Percentiles rank a stretch among this genome's conserved stretches.
Evolutionary conservation across 2,113 vertebrate genomes (phyloP).

Genomic region (Platanista minor): DNA sequence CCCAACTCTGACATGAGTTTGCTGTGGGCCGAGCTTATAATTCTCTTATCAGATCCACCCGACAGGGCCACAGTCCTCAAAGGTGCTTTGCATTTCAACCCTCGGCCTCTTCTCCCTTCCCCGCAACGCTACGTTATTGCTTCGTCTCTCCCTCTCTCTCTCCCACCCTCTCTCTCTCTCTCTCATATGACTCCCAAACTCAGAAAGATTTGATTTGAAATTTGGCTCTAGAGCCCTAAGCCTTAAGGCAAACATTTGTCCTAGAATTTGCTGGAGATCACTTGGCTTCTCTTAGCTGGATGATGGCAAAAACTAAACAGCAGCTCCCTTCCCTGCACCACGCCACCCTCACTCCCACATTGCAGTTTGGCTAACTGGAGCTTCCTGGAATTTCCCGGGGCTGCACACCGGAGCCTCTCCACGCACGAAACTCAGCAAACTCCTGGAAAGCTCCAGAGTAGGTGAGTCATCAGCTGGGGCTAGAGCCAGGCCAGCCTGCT

Average conservation of each 20-base stretch:
- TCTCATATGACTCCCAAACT: conserved; percentile 53
- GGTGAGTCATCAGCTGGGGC: background rate
- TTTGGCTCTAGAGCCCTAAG: conserved; percentile 67
- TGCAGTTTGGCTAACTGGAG: background rate
- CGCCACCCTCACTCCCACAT: no score
- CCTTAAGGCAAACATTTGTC: conserved; percentile 80
- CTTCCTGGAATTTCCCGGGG: background rate
- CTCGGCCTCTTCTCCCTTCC: background rate
- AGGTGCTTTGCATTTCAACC: conserved; percentile 35
- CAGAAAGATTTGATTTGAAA: conserved; percentile 70
- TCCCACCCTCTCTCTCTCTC: background rate
- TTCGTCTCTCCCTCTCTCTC: no score
- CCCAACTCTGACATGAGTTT: background rate
- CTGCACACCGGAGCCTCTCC: background rate
- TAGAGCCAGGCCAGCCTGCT: background rate
- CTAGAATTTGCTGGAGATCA: conserved; percentile 71
- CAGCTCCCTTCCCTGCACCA: background rate
- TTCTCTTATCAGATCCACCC: conserved; percentile 58
- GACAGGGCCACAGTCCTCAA: conserved; percentile 52
- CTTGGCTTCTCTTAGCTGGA: conserved; percentile 2
- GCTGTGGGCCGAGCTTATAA: conserved; percentile 56
- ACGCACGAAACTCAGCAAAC: background rate
- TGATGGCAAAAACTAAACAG: background rate
- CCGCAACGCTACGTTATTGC: background rate
- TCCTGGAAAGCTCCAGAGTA: background rate